These are phyloP conservation scores for Sesamia inferens DNA, from an alignment of 2,888 invertebrate species.

Conservation along the genomic window DNA sequence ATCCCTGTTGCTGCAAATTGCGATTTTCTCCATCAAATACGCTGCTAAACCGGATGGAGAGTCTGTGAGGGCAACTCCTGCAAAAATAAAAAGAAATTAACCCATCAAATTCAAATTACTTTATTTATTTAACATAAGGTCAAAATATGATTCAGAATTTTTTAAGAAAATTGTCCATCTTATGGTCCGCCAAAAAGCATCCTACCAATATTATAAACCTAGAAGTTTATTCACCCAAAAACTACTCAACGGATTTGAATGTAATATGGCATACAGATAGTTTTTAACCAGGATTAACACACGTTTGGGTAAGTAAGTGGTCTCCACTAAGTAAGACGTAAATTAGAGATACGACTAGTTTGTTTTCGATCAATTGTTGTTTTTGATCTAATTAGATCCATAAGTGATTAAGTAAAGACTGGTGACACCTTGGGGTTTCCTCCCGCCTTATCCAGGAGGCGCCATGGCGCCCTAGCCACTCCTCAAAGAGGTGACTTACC, in stretches of 20 bases:
- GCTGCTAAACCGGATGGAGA: conserved; percentile 96
- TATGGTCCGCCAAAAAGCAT: background rate
- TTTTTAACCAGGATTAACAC: too few relatives aligned
- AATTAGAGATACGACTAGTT: background rate
- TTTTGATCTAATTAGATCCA: too few relatives aligned
- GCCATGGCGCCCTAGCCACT: too few relatives aligned
- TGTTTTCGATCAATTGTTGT: background rate
- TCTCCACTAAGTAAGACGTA: too few relatives aligned
- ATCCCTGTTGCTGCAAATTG: conserved; percentile 91
- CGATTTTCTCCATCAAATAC: conserved; percentile 97
- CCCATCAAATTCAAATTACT: background rate
- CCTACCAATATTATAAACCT: background rate
- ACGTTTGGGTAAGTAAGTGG: too few relatives aligned
- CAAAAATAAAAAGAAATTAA: conserved; percentile 53
- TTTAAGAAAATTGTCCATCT: background rate
- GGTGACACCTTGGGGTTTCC: too few relatives aligned
- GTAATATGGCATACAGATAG: too few relatives aligned
- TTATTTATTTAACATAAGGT: background rate
- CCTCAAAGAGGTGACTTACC: too few relatives aligned
- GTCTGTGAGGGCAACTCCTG: conserved; percentile 92
- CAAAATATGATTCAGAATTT: background rate
- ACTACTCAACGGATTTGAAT: too few relatives aligned
- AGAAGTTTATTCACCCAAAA: too few relatives aligned
- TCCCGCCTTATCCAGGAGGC: too few relatives aligned
- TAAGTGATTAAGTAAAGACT: too few relatives aligned